Conservation (phyloP, 1,140 invertebrate species). For the Leptonema lineaticorne region DNA sequence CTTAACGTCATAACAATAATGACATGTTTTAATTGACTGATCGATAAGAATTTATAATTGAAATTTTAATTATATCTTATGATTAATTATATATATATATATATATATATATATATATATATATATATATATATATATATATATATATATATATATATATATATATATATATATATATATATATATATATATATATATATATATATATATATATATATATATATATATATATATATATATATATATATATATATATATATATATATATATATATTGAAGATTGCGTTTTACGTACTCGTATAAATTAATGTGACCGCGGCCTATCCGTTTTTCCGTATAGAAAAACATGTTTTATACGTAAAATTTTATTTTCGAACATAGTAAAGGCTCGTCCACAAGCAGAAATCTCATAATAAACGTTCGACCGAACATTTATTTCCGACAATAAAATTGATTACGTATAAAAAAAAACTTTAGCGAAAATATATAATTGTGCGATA, state of each 20-base stretch:
- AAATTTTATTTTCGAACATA: background rate
- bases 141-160: background rate
- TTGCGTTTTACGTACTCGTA: background rate
- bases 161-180: background rate
- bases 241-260: background rate
- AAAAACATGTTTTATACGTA: conserved; percentile 6
- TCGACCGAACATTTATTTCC: conserved; percentile 1
- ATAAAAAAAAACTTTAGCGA: no score
- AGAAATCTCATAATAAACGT: background rate
- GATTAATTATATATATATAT: background rate
- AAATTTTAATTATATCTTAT: no score
- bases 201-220: background rate
- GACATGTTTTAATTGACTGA: no score
- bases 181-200: background rate
- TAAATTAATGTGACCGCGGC: background rate
- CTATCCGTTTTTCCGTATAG: background rate
- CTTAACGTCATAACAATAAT: no score
- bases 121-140: background rate
- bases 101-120: background rate
- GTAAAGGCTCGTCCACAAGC: background rate
- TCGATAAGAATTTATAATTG: no score
- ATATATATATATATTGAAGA: background rate
- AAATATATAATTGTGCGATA: no score
- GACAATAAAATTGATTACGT: conserved; percentile 4
- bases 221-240: background rate